Evolutionary conservation across 2,113 vertebrate genomes (phyloP).

Genomic region (Semnornis frantzii): DNA sequence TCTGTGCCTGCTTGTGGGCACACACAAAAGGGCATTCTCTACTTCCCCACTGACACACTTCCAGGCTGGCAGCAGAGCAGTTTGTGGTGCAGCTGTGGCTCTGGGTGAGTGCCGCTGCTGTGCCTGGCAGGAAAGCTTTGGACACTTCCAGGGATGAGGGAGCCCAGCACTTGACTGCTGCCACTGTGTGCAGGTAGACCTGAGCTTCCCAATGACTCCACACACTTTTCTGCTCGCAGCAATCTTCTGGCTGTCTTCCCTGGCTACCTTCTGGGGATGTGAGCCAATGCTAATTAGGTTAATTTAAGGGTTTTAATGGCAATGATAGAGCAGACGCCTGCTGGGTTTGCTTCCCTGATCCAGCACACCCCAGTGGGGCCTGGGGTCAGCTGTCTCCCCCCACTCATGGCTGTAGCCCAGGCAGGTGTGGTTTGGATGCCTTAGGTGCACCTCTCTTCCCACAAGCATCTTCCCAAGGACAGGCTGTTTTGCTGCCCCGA

Average conservation of each 20-base stretch:
- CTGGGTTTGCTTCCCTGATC: background rate
- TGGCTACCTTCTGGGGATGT: background rate
- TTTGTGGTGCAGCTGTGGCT: background rate
- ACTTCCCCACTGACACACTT: background rate
- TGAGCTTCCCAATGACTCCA: background rate
- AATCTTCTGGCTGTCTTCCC: background rate
- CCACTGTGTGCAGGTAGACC: background rate
- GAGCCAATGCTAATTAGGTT: background rate
- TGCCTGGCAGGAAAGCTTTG: background rate
- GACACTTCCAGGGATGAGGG: background rate
- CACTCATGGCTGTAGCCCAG: background rate
- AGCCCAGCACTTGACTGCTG: background rate
- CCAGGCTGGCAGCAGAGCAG: background rate
- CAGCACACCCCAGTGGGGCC: accelerated
- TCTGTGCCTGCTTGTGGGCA: background rate
- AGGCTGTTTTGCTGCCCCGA: background rate
- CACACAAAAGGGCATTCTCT: background rate
- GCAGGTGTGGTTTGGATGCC: background rate
- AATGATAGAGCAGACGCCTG: background rate
- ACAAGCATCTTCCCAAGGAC: background rate
- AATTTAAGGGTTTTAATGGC: background rate
- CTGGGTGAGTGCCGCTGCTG: background rate
- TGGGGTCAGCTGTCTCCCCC: background rate
- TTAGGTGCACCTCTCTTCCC: background rate
- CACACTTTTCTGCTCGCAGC: background rate